Percentiles rank a stretch among this genome's conserved stretches.
Evolutionary conservation across 2,113 vertebrate genomes (phyloP).

Genomic region (Cranoglanis bouderius): DNA sequence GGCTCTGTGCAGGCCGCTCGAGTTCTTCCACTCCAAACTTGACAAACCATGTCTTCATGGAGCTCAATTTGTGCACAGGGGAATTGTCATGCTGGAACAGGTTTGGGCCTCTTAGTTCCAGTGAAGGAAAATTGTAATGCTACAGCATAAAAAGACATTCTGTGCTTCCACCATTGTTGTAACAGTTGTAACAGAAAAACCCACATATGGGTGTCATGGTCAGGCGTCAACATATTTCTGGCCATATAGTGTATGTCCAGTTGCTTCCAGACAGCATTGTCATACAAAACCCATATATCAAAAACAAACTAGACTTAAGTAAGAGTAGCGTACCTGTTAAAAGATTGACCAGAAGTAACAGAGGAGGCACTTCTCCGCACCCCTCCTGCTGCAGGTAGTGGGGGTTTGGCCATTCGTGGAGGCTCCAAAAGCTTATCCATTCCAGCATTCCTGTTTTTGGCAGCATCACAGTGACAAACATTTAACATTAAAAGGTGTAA

Average conservation of each 20-base stretch:
- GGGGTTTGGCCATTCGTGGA: conserved; percentile 73
- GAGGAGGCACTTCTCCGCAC: conserved; percentile 69
- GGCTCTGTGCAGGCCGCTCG: background rate
- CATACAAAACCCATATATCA: background rate
- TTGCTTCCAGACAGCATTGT: background rate
- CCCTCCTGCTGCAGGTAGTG: conserved; percentile 58
- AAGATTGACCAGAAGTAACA: conserved; percentile 64
- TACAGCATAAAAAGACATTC: background rate
- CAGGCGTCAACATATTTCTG: background rate
- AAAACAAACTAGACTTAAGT: background rate
- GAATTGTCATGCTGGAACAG: background rate
- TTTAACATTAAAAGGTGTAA: background rate
- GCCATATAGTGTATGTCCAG: background rate
- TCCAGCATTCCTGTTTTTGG: conserved; percentile 2
- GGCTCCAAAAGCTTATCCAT: conserved; percentile 45
- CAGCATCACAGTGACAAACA: background rate
- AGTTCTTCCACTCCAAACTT: background rate
- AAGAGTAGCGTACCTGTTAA: conserved; percentile 39
- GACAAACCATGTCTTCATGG: background rate
- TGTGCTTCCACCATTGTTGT: background rate
- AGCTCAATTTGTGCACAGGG: background rate
- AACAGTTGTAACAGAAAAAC: background rate
- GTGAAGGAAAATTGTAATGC: background rate
- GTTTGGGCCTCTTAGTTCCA: background rate
- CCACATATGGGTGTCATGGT: background rate